These are phyloP conservation scores for Halocynthia roretzi DNA, from an alignment of 23 tunicate species.

Conservation along the genomic window DNA sequence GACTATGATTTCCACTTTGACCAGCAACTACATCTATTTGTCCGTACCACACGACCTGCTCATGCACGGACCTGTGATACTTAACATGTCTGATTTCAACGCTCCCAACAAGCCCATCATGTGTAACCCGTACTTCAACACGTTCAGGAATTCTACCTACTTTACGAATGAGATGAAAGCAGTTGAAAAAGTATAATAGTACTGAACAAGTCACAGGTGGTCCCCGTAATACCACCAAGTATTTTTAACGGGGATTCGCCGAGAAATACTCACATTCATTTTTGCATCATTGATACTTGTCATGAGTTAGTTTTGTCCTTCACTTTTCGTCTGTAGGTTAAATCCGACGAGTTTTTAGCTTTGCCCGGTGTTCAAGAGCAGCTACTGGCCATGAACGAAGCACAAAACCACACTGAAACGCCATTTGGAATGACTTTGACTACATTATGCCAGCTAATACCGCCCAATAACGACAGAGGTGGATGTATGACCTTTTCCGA, in stretches of 20 bases:
- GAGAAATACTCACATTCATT: not conserved
- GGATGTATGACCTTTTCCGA: conserved; percentile 28
- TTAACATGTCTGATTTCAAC: conserved; percentile 14
- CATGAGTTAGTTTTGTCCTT: conserved; percentile 1
- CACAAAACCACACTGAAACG: conserved; percentile 7
- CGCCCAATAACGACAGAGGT: conserved; percentile 30
- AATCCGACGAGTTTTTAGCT: conserved; percentile 37
- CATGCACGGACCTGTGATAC: conserved; percentile 48
- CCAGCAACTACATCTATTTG: conserved; percentile 12
- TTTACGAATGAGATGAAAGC: conserved; percentile 47
- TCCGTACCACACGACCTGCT: conserved; percentile 55
- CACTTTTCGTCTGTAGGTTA: conserved; percentile 28
- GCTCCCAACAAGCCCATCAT: conserved; percentile 9
- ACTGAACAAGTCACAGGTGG: not conserved
- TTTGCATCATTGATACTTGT: not conserved
- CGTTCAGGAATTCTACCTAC: conserved; percentile 31
- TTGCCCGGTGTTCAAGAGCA: conserved; percentile 29
- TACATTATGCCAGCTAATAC: conserved; percentile 47
- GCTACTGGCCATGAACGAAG: conserved; percentile 11
- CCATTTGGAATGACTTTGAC: conserved; percentile 20
- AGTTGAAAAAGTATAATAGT: conserved; percentile 2
- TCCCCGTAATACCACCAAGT: not conserved
- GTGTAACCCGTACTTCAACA: conserved; percentile 52
- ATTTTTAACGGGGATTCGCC: conserved; percentile 8
- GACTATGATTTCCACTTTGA: conserved; percentile 8